Percentiles rank a stretch among this genome's conserved stretches.
phyloP scores from a whole-genome alignment of 2,888 invertebrate species.

The Luperina nickerlii region DNA sequence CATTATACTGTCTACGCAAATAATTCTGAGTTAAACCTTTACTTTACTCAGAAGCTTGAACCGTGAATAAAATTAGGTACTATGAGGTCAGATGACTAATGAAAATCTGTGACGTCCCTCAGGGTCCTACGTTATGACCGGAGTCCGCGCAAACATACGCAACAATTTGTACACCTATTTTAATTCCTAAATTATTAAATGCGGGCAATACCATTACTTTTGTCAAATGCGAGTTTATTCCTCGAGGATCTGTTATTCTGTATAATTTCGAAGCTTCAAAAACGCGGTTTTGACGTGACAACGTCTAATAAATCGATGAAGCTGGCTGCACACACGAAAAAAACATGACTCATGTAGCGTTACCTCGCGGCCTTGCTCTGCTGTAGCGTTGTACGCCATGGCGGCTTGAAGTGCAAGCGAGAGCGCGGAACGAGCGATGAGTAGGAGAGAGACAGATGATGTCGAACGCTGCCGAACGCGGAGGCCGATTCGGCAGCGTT shows the following conservation, averaged over 20 bases:
- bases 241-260: conserved; percentile 1
- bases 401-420: too few relatives aligned
- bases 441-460: too few relatives aligned
- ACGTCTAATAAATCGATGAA: too few relatives aligned
- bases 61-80: conserved; percentile 12
- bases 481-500: too few relatives aligned
- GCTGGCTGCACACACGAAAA: too few relatives aligned
- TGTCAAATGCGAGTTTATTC: conserved; percentile 2
- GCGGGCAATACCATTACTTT: conserved; percentile 8
- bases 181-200: conserved; percentile 41
- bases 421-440: too few relatives aligned
- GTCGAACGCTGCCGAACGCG: too few relatives aligned
- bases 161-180: conserved; percentile 27
- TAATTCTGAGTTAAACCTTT: conserved; percentile 7
- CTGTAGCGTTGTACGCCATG: too few relatives aligned
- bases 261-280: background rate
- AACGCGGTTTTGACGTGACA: too few relatives aligned
- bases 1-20: background rate
- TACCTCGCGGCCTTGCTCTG: too few relatives aligned
- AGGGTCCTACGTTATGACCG: conserved; percentile 1
- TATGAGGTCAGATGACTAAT: conserved; percentile 19
- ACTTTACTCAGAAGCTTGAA: background rate
- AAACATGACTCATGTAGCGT: too few relatives aligned
- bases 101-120: conserved; percentile 33
- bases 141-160: background rate